Evolutionary conservation across 2,888 invertebrate species (phyloP).

Genomic region (Coelopa pilipes): DNA sequence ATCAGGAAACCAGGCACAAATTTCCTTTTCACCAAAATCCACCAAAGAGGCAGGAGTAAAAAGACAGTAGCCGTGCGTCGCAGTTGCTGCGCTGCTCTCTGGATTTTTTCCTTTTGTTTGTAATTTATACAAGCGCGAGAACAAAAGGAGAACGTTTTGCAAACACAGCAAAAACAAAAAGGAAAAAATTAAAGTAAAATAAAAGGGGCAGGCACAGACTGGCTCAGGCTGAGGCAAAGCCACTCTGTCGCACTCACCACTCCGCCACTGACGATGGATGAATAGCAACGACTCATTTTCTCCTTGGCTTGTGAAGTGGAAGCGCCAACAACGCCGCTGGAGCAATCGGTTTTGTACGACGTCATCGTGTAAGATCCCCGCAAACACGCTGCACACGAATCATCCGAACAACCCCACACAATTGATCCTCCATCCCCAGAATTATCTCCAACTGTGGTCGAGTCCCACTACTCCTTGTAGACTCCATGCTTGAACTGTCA

Average conservation of each 20-base stretch:
- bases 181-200: slow-evolving; percentile 6
- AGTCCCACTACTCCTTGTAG: neutral
- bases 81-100: slow-evolving; percentile 20
- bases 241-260: slow-evolving; percentile 13
- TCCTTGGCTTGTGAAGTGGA: slow-evolving; percentile 8
- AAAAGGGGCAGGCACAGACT: slow-evolving; percentile 7
- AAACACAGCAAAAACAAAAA: slow-evolving; percentile 19
- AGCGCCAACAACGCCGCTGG: slow-evolving; percentile 6
- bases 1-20: neutral
- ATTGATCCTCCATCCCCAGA: neutral
- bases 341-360: neutral
- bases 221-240: neutral
- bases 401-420: neutral
- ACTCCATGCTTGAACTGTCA: neutral
- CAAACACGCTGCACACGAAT: neutral
- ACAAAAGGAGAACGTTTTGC: slow-evolving; percentile 24
- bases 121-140: slow-evolving; percentile 4
- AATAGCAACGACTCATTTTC: slow-evolving; percentile 8
- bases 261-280: slow-evolving; percentile 22
- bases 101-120: slow-evolving; percentile 19
- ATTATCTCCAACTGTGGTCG: neutral
- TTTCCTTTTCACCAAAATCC: neutral
- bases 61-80: slow-evolving; percentile 4
- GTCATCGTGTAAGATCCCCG: slow-evolving; percentile 15
- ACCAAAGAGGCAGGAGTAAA: neutral